Percentiles rank a stretch among this genome's conserved stretches.
Evolutionary conservation across 2,888 invertebrate genomes (phyloP).

Genomic region (Harpagoxenus sublaevis): DNA sequence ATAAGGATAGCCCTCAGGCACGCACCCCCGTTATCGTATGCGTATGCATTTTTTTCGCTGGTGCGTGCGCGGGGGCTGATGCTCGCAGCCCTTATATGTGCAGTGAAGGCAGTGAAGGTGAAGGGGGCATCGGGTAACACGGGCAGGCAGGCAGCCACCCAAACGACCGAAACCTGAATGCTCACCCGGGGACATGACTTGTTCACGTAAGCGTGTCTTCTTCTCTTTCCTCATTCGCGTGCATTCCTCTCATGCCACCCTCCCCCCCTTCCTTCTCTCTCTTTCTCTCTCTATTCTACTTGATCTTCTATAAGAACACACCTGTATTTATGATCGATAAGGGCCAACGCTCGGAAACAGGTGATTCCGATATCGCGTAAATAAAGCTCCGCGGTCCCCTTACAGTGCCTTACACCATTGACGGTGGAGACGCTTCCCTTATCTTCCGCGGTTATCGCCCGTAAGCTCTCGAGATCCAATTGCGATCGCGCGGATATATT

Average conservation of each 20-base stretch:
- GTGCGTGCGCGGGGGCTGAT: constrained; percentile 77
- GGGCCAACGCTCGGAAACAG: constrained; percentile 46
- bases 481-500: neutral
- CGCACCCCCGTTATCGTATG: constrained; percentile 82
- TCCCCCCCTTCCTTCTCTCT: neutral
- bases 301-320: constrained; percentile 38
- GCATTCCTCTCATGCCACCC: constrained; percentile 9
- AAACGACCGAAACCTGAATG: constrained; percentile 78
- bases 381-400: constrained; percentile 18
- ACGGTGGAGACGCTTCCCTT: neutral
- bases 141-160: constrained; percentile 77
- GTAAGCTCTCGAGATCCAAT: constrained; percentile 7
- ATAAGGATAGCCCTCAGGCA: constrained; percentile 85
- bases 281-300: neutral
- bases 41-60: constrained; percentile 83
- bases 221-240: constrained; percentile 14
- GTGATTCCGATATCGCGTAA: constrained; percentile 44
- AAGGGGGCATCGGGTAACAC: constrained; percentile 85
- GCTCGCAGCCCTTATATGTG: constrained; percentile 72
- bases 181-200: constrained; percentile 58
- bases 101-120: constrained; percentile 85
- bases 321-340: constrained; percentile 50
- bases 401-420: neutral
- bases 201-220: constrained; percentile 41
- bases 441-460: constrained; percentile 27